A percentile compares a stretch with the other conserved stretches of the same genome.
These are phyloP conservation scores for Agrochola litura DNA, from an alignment of 2,888 invertebrate genomes.

Conservation along the genomic window DNA sequence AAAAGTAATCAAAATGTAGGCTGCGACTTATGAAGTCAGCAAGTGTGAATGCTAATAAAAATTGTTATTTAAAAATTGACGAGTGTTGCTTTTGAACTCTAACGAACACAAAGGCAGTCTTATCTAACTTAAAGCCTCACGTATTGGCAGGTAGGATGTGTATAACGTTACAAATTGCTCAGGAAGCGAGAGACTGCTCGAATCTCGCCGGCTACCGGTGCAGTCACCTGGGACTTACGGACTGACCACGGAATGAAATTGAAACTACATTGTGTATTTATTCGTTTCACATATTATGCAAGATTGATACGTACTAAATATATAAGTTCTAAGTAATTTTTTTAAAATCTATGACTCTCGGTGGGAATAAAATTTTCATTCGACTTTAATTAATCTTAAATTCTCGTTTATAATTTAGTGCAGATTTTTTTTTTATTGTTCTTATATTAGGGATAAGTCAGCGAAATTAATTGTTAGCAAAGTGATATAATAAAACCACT, in stretches of 20 bases:
- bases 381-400: neutral
- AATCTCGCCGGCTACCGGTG: neutral
- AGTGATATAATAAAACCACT: no score
- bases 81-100: no score
- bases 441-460: no score
- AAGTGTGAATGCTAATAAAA: neutral
- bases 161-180: constrained; percentile 10
- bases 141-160: neutral
- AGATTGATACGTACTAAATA: neutral
- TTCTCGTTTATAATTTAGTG: neutral
- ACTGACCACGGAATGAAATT: constrained; percentile 3
- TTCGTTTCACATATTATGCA: neutral
- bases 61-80: neutral
- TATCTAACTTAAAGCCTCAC: neutral
- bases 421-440: no score
- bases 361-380: neutral
- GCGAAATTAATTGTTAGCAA: no score
- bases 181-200: neutral
- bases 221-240: constrained; percentile 14
- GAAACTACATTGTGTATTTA: neutral
- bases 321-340: neutral
- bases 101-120: neutral
- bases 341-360: neutral
- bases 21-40: neutral
- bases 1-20: neutral